Conservation (phyloP, 2,888 invertebrate genomes). For the Melanophora roralis region DNA sequence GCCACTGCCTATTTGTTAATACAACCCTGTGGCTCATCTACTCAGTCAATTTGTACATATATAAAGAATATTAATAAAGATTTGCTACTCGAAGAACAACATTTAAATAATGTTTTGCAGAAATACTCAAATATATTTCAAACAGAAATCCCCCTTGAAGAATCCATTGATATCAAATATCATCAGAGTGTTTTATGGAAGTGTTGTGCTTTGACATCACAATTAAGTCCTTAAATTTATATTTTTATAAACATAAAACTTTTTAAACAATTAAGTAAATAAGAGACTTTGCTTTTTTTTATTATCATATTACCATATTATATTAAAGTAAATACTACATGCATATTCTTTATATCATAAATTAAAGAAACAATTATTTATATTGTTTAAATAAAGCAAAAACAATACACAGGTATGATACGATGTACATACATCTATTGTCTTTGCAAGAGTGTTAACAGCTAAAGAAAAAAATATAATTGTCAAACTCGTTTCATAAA, state of each 20-base stretch:
- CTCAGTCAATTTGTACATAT: slow-evolving; percentile 94
- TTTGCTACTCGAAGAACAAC: slow-evolving; percentile 83
- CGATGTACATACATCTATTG: no score
- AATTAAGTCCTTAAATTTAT: slow-evolving; percentile 16
- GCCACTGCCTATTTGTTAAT: slow-evolving; percentile 91
- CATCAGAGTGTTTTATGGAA: slow-evolving; percentile 87
- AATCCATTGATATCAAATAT: slow-evolving; percentile 81
- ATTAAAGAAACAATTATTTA: background rate
- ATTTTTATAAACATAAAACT: background rate
- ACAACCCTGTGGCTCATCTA: slow-evolving; percentile 94
- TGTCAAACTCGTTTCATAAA: no score
- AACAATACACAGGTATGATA: no score
- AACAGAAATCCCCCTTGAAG: slow-evolving; percentile 78
- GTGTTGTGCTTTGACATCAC: slow-evolving; percentile 81
- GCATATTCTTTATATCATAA: slow-evolving; percentile 33
- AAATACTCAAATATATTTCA: slow-evolving; percentile 89
- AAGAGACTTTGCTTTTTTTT: no score
- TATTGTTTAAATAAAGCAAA: no score
- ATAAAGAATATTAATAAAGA: slow-evolving; percentile 86
- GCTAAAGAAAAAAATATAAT: no score
- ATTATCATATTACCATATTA: no score
- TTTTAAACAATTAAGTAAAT: slow-evolving; percentile 37
- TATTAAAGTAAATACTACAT: no score
- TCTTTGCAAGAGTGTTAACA: no score
- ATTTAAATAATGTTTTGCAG: slow-evolving; percentile 87